A percentile compares a stretch with the other conserved stretches of the same genome.
Conservation (phyloP, 2,888 invertebrate genomes). For the Synanthedon formicaeformis region DNA sequence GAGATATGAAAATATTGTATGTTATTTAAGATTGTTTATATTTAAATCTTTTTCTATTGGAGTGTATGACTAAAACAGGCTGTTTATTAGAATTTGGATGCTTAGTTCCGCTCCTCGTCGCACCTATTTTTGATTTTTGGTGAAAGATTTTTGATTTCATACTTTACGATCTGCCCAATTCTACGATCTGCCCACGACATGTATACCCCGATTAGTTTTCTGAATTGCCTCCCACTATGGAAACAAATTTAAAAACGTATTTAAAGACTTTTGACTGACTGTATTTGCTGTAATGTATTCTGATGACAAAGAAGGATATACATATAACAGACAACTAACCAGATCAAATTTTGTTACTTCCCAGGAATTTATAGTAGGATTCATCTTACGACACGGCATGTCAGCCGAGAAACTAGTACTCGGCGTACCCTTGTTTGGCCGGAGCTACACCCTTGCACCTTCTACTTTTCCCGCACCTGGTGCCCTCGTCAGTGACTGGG, state of each 20-base stretch:
- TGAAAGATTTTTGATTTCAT: too few species aligned
- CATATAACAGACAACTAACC: background rate
- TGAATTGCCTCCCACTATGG: too few species aligned
- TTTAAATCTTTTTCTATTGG: background rate
- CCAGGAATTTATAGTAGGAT: conserved; percentile 77
- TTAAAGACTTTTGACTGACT: background rate
- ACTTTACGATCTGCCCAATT: too few species aligned
- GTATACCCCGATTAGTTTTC: too few species aligned
- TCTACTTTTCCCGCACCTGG: conserved; percentile 66
- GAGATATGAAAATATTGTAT: conserved; percentile 58
- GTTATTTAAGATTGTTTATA: conserved; percentile 4
- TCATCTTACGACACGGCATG: conserved; percentile 74
- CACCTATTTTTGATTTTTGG: too few species aligned
- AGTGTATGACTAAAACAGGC: too few species aligned
- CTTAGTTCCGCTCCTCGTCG: too few species aligned
- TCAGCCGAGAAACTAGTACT: conserved; percentile 76
- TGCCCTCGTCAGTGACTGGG: conserved; percentile 72
- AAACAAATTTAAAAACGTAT: background rate
- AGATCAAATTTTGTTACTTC: conserved; percentile 1
- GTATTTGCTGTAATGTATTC: background rate
- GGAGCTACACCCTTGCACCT: conserved; percentile 75
- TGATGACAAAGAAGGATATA: background rate
- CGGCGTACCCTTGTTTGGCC: conserved; percentile 80
- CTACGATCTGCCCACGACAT: too few species aligned
- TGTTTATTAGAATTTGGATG: too few species aligned